Conservation (phyloP, 2,797 vertebrate species). For the Paratrypauchen microcephalus region DNA sequence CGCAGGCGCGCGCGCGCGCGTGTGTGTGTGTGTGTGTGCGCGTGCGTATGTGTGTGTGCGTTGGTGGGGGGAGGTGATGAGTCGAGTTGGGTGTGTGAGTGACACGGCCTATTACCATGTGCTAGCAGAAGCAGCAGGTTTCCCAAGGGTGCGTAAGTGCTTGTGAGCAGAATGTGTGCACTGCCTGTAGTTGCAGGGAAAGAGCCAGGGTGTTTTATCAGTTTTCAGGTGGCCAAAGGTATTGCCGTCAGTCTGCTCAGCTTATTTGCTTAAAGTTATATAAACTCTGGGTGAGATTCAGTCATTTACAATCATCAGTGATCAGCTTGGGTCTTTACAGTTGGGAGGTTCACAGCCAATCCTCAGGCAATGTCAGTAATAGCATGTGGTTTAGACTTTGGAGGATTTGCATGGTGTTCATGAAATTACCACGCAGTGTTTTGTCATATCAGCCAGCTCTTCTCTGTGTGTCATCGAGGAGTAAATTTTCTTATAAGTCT, state of each 20-base stretch:
- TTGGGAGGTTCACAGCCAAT: too few species aligned
- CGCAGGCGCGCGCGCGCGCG: too few species aligned
- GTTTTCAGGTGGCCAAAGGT: conserved; percentile 73
- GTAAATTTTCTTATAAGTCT: too few species aligned
- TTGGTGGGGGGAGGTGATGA: conserved; percentile 48
- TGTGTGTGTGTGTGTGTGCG: conserved; percentile 4
- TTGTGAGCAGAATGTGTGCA: conserved; percentile 8
- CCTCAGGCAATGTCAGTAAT: too few species aligned
- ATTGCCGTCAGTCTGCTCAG: conserved; percentile 46
- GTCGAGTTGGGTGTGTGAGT: conserved; percentile 45
- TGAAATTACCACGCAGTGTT: too few species aligned
- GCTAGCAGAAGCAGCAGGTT: conserved; percentile 58
- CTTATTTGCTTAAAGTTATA: conserved; percentile 59
- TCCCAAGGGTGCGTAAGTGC: conserved; percentile 43
- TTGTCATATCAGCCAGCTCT: too few species aligned
- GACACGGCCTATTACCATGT: conserved; percentile 63
- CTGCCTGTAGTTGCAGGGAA: conserved; percentile 28
- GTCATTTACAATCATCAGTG: too few species aligned
- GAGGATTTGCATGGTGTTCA: too few species aligned
- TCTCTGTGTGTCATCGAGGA: too few species aligned
- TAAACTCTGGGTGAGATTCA: conserved; percentile 47
- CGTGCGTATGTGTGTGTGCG: not conserved
- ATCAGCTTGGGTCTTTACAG: too few species aligned
- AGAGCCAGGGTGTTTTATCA: conserved; percentile 60
- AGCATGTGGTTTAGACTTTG: too few species aligned